Evolutionary conservation across 2,888 invertebrate species (phyloP).

Genomic region (Lasioglossum pauxillum): DNA sequence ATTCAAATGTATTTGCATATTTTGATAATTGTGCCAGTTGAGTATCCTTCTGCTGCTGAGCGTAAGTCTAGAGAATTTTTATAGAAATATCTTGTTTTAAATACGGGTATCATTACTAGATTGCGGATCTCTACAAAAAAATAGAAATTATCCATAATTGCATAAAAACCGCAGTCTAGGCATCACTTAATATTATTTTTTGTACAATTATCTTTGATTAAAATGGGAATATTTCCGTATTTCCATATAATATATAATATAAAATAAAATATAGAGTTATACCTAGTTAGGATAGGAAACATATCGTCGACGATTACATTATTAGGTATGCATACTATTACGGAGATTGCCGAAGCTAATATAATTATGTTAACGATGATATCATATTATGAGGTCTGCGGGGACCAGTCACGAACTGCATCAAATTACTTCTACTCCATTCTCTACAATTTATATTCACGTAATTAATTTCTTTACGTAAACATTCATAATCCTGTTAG

Average conservation of each 20-base stretch:
- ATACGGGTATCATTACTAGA: no score
- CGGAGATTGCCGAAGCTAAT: not conserved
- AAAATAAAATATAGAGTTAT: no score
- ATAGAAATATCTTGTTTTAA: not conserved
- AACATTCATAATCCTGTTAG: not conserved
- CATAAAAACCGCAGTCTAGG: no score
- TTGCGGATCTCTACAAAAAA: no score
- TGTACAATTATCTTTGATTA: not conserved
- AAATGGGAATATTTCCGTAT: not conserved
- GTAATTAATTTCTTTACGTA: not conserved
- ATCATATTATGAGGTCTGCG: not conserved
- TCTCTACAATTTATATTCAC: not conserved
- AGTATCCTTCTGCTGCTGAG: not conserved
- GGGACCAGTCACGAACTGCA: not conserved
- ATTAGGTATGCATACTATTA: not conserved
- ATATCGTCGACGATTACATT: not conserved
- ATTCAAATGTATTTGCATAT: not conserved
- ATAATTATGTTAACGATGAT: slow-evolving; percentile 7
- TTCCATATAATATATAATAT: no score
- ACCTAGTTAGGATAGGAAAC: not conserved
- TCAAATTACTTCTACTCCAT: not conserved
- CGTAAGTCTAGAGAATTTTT: not conserved
- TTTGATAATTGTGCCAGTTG: not conserved
- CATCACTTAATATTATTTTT: not conserved
- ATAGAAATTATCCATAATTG: no score